Evolutionary conservation across 2,888 invertebrate genomes (phyloP), one percentile per base, ranked within the genome.

Genomic region (Cerceris rybyensis): DNA sequence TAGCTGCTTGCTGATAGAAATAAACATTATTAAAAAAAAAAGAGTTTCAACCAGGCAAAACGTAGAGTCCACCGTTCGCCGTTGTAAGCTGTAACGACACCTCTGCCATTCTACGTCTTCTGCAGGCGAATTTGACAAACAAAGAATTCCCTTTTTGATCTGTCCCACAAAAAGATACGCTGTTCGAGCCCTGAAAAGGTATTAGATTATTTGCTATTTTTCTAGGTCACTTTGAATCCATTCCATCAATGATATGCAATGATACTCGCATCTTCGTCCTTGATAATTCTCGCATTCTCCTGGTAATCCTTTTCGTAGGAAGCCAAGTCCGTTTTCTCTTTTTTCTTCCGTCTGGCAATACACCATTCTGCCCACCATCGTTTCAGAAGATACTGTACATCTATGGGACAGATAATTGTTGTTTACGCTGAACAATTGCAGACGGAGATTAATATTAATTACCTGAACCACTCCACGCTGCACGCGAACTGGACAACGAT

Each of bases 111-210:
- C 94, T 90, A 70, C 93, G 93, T 42, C 93, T 91, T 58, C 93
- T 90, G 77, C 94, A 93, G 8, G 93, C 93, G 60, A 96, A 91
- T 71, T 93, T 93, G 13, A 95, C 82, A 7, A 94, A 90, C 0
- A 96, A 28, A 0, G 93, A 92, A 61, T 94, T 93, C 0, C 95
- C 95, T 14, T 94, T 93, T 7, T 94, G 93, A 61, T 95, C 94
- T 0, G 93, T 90, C 0, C 95, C 94, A 58, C 94, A 94, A 66
- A 96, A 92, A 8, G 92, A 89, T 58, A 92, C 88, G 9, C 91
- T 88, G 74, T 94, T 93, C 39, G 91, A 89, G 57, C 91, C 90
- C 94, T 94, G 84, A 64, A 90, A 28, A 4, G 28, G 4, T 4
- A 28, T 28, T n/a, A 16, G 16, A 42, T 41, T n/a, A 14, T 58